These are phyloP conservation scores for Oryctes rhinoceros DNA, from an alignment of 1,140 invertebrate species.

Conservation along the genomic window DNA sequence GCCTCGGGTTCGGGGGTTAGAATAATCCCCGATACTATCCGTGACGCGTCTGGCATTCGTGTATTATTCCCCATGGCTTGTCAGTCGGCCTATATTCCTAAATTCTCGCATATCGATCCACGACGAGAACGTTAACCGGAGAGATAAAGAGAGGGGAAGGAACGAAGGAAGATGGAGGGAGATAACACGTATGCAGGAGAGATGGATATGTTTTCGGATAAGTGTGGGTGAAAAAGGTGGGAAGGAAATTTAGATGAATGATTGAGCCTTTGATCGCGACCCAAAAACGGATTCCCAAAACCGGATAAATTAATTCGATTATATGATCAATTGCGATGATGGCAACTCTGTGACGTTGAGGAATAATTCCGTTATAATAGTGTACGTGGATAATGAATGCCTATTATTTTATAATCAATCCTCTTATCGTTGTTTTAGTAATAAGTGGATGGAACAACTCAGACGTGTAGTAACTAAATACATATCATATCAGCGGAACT, in stretches of 20 bases:
- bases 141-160: background rate
- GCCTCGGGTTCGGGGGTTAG: background rate
- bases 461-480: too few relatives aligned
- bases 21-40: conserved; percentile 6
- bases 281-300: background rate
- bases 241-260: conserved; percentile 10
- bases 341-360: too few relatives aligned
- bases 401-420: too few relatives aligned
- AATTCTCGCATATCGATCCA: conserved; percentile 5
- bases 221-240: background rate
- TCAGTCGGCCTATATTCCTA: conserved; percentile 8
- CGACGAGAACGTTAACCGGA: background rate
- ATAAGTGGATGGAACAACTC: too few relatives aligned
- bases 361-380: too few relatives aligned
- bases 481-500: too few relatives aligned
- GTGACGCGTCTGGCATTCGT: background rate
- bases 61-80: conserved; percentile 8
- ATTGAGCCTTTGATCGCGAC: background rate
- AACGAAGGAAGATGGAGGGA: background rate
- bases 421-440: too few relatives aligned
- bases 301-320: background rate
- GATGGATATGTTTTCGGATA: background rate
- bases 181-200: background rate
- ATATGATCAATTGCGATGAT: background rate
- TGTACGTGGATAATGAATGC: too few relatives aligned